phyloP scores from a whole-genome alignment of 1,140 invertebrate genomes.

The Neodiprion fabricii region DNA sequence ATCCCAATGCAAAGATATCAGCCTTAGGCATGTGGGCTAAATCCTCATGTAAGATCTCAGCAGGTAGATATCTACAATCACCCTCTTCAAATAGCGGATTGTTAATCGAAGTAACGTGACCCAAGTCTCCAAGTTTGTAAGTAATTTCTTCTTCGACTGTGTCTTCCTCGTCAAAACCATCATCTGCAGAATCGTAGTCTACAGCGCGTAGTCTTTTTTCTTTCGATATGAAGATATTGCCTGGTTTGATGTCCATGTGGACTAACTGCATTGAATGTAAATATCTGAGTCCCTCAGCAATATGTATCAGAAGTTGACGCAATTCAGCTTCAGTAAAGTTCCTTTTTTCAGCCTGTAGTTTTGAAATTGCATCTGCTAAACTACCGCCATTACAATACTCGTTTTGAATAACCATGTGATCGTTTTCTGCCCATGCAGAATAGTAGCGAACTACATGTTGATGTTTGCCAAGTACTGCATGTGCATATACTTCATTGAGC shows the following conservation, averaged over 20 bases:
- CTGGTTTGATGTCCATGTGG: constrained; percentile 88
- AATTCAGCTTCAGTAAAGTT: constrained; percentile 65
- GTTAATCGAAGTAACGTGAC: constrained; percentile 79
- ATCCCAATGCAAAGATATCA: constrained; percentile 82
- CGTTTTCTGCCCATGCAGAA: constrained; percentile 86
- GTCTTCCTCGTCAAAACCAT: constrained; percentile 75
- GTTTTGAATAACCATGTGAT: constrained; percentile 88
- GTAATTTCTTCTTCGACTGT: constrained; percentile 67
- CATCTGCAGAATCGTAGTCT: constrained; percentile 64
- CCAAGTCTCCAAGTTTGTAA: constrained; percentile 85
- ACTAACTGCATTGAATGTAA: constrained; percentile 83
- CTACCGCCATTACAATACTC: constrained; percentile 88
- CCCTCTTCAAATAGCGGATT: constrained; percentile 84
- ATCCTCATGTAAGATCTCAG: constrained; percentile 81
- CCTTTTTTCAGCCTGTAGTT: constrained; percentile 43
- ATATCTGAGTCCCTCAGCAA: constrained; percentile 74
- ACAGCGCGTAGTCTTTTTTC: constrained; percentile 53
- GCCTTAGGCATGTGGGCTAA: constrained; percentile 78
- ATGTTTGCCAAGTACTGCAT: constrained; percentile 81
- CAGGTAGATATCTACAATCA: constrained; percentile 85
- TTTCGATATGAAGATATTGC: constrained; percentile 79
- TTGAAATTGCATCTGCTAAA: constrained; percentile 64
- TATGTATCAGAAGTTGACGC: constrained; percentile 71
- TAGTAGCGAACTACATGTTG: constrained; percentile 85
- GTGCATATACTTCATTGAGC: constrained; percentile 86